Evolutionary conservation across 2,797 vertebrate species (phyloP).

Genomic region (Gadopsis marmoratus): DNA sequence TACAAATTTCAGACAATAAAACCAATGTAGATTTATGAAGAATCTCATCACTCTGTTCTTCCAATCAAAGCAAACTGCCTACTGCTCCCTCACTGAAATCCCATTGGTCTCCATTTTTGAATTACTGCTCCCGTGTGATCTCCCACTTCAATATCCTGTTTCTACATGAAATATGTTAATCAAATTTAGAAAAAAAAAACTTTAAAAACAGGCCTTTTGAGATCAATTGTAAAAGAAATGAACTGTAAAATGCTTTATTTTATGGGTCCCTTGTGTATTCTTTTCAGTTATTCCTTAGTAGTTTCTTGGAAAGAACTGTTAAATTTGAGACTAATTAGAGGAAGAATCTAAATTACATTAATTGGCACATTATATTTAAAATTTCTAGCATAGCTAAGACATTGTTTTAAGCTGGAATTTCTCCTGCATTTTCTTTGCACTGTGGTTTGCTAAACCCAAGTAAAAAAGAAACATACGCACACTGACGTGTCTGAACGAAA

Average conservation of each 20-base stretch:
- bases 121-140: slow-evolving; percentile 36
- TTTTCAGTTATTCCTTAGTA: background rate
- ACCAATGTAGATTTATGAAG: slow-evolving; percentile 43
- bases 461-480: background rate
- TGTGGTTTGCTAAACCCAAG: background rate
- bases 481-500: too few relatives aligned
- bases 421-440: background rate
- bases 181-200: slow-evolving; percentile 32
- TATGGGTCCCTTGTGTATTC: background rate
- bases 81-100: slow-evolving; percentile 40
- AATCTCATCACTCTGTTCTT: slow-evolving; percentile 21
- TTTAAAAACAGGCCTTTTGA: slow-evolving; percentile 8
- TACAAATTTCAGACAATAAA: slow-evolving; percentile 44
- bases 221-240: slow-evolving; percentile 25
- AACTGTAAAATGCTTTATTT: slow-evolving; percentile 15
- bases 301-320: background rate
- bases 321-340: slow-evolving; percentile 5
- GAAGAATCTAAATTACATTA: background rate
- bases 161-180: slow-evolving; percentile 40
- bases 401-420: background rate
- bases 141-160: slow-evolving; percentile 44
- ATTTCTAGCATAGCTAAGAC: background rate
- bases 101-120: slow-evolving; percentile 39
- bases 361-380: background rate
- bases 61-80: slow-evolving; percentile 40